Conservation (phyloP, 2,113 vertebrate genomes). For the Chionomys nivalis region DNA sequence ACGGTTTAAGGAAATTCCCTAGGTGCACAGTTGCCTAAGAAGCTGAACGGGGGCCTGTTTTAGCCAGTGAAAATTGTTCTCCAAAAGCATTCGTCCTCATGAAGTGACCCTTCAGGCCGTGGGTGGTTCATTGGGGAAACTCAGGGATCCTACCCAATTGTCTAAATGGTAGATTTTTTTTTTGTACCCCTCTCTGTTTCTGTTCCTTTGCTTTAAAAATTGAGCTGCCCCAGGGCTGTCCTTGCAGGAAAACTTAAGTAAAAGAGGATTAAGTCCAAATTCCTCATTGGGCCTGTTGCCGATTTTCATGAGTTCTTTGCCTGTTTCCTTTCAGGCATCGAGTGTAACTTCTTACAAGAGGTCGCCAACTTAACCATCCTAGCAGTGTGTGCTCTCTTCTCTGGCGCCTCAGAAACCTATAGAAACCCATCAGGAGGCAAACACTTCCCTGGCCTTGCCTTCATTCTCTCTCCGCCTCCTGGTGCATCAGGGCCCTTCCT, state of each 20-base stretch:
- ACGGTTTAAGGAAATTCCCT: background rate
- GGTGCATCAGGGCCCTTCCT: accelerated
- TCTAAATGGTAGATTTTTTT: background rate
- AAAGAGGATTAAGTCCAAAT: background rate
- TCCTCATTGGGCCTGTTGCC: background rate
- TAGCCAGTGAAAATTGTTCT: background rate
- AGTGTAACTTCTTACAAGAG: background rate
- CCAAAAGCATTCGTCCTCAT: background rate
- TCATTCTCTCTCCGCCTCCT: too few relatives aligned
- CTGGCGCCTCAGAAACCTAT: background rate
- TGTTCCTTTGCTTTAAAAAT: background rate
- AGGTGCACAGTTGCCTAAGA: background rate
- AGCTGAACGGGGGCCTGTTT: background rate
- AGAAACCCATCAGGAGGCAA: background rate
- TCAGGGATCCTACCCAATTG: background rate
- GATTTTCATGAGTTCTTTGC: background rate
- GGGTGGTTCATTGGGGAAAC: conserved; percentile 16
- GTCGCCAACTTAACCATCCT: background rate
- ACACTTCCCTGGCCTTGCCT: background rate
- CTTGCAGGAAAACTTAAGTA: background rate
- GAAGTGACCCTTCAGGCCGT: background rate
- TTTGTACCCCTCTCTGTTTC: background rate
- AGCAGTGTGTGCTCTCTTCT: background rate
- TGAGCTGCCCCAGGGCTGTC: background rate
- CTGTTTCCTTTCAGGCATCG: background rate